Evolutionary conservation across 2,888 invertebrate genomes (phyloP).

Genomic region (Epistrophe grossulariae): DNA sequence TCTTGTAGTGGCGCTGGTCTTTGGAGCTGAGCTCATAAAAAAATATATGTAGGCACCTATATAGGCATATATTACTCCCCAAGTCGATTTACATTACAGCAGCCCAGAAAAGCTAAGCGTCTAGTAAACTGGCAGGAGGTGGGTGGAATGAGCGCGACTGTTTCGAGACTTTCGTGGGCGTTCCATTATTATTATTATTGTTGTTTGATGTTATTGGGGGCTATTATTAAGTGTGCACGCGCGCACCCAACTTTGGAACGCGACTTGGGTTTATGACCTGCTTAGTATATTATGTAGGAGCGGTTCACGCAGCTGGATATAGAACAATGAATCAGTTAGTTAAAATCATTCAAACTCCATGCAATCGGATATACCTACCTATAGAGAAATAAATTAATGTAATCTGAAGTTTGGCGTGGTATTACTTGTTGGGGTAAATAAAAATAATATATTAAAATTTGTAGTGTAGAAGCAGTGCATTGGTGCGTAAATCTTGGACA

Average conservation of each 20-base stretch:
- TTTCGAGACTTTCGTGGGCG: conserved; percentile 67
- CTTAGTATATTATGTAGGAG: conserved; percentile 56
- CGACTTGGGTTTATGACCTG: conserved; percentile 70
- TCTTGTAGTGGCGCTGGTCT: conserved; percentile 3
- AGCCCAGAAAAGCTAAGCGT: conserved; percentile 39
- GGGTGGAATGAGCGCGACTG: conserved; percentile 57
- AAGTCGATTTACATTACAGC: conserved; percentile 39
- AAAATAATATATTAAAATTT: not conserved
- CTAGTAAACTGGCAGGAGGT: conserved; percentile 49
- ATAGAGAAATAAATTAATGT: conserved; percentile 20
- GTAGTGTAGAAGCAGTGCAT: conserved; percentile 31
- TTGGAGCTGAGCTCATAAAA: not conserved
- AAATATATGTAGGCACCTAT: conserved; percentile 54
- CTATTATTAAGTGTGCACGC: conserved; percentile 70
- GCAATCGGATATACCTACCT: conserved; percentile 42
- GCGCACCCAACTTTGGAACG: conserved; percentile 73
- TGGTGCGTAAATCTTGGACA: conserved; percentile 58
- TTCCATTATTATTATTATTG: conserved; percentile 74
- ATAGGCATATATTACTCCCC: too few species aligned
- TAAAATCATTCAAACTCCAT: conserved; percentile 57
- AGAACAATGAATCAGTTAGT: conserved; percentile 74
- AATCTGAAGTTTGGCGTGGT: conserved; percentile 34
- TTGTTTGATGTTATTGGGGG: conserved; percentile 69
- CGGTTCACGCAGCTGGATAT: conserved; percentile 74
- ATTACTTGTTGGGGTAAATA: conserved; percentile 7